Evolutionary conservation across 1,140 invertebrate species (phyloP).

Genomic region (Drosophila tsacasi): DNA sequence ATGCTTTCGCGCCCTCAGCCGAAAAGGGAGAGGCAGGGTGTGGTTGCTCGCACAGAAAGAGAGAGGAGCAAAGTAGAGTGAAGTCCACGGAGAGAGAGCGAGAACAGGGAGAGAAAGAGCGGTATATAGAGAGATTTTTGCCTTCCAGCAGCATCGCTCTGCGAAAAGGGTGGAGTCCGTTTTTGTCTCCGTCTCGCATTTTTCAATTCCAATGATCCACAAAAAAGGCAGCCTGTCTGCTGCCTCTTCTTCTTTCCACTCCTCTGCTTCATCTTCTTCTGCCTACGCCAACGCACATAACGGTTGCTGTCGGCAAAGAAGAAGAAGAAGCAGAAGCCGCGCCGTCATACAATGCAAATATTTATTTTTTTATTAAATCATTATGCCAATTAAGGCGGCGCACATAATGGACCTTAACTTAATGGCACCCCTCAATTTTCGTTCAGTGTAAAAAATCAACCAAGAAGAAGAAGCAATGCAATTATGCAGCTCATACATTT

Average conservation of each 20-base stretch:
- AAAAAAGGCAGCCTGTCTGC: conserved; percentile 69
- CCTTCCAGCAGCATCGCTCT: conserved; percentile 70
- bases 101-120: conserved; percentile 39
- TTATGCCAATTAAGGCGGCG: conserved; percentile 77
- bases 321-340: conserved; percentile 35
- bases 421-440: conserved; percentile 50
- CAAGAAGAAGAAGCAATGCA: conserved; percentile 58
- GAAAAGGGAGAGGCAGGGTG: conserved; percentile 68
- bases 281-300: conserved; percentile 67
- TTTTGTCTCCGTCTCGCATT: conserved; percentile 36
- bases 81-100: conserved; percentile 25
- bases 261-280: conserved; percentile 12
- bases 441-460: conserved; percentile 58
- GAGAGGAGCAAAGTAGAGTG: conserved; percentile 5
- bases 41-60: conserved; percentile 61
- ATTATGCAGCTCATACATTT: conserved; percentile 66
- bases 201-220: conserved; percentile 82
- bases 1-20: conserved; percentile 66
- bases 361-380: conserved; percentile 83
- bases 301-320: conserved; percentile 40
- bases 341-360: conserved; percentile 76
- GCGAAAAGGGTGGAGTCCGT: conserved; percentile 78
- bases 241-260: conserved; percentile 29
- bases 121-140: conserved; percentile 58
- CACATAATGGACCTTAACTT: conserved; percentile 10